A percentile compares a stretch with the other conserved stretches of the same genome.
phyloP scores from a whole-genome alignment of 1,140 invertebrate species.

The Drosophila pandora region DNA sequence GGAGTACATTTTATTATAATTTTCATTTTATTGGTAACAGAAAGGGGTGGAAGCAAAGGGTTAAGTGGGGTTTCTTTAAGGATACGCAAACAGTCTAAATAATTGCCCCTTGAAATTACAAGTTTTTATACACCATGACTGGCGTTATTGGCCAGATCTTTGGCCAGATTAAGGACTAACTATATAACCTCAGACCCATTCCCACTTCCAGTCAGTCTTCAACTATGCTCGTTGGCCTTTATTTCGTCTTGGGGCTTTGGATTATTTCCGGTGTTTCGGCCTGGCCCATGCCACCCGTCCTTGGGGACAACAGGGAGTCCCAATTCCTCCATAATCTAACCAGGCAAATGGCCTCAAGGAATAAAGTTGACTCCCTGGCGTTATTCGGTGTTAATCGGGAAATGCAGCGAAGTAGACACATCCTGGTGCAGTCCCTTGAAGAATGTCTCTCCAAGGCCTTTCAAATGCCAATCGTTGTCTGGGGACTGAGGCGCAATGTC shows the following conservation, averaged over 20 bases:
- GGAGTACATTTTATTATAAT: constrained; percentile 5
- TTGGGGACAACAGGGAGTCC: background rate
- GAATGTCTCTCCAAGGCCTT: constrained; percentile 40
- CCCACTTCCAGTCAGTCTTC: constrained; percentile 4
- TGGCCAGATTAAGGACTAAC: background rate
- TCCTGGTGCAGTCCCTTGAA: constrained; percentile 40
- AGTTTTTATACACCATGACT: constrained; percentile 24
- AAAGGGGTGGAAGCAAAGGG: background rate
- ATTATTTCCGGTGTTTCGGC: background rate
- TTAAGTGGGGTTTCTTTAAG: background rate
- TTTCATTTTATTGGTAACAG: background rate
- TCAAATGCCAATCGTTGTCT: constrained; percentile 32
- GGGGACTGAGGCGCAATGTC: constrained; percentile 25
- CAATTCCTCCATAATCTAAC: constrained; percentile 14
- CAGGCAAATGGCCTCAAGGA: constrained; percentile 7
- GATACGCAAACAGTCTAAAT: background rate
- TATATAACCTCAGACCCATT: background rate
- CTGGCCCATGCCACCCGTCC: background rate
- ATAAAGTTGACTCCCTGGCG: constrained; percentile 15
- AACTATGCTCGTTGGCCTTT: constrained; percentile 8
- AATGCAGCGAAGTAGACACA: background rate
- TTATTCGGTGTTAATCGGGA: constrained; percentile 1
- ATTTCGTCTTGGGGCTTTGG: constrained; percentile 12
- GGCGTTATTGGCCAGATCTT: background rate
- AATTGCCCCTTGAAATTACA: background rate